Percentiles rank a stretch among this genome's conserved stretches.
Evolutionary conservation across 2,113 vertebrate genomes (phyloP).

Genomic region (Bubo blakistoni): DNA sequence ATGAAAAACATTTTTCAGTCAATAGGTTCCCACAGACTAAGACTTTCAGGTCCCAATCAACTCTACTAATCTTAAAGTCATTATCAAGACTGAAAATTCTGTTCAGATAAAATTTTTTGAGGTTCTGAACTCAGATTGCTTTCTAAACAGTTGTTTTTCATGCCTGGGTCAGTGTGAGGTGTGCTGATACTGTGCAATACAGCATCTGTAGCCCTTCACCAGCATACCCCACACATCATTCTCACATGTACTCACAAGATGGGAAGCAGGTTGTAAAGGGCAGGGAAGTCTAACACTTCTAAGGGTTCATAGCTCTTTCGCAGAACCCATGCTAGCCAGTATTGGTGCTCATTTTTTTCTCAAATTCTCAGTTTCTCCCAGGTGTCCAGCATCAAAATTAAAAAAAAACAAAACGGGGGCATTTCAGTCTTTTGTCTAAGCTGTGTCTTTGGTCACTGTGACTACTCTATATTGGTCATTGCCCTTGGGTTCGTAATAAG

Average conservation of each 20-base stretch:
- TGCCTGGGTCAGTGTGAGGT: background rate
- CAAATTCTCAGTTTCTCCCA: background rate
- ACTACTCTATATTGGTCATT: background rate
- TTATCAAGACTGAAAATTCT: background rate
- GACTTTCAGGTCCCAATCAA: background rate
- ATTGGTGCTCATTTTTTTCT: background rate
- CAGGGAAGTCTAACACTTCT: background rate
- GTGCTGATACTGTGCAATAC: background rate
- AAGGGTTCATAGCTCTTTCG: background rate
- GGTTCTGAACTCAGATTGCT: background rate
- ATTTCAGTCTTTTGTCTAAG: background rate
- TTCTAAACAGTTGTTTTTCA: background rate
- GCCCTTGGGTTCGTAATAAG: background rate
- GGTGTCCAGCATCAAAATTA: background rate
- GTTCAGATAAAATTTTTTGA: background rate
- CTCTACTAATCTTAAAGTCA: background rate
- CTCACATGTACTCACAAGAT: background rate
- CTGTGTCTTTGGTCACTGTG: background rate
- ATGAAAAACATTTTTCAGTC: background rate
- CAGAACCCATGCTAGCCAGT: background rate
- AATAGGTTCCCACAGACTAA: background rate
- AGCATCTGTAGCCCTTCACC: background rate
- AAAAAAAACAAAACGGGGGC: background rate
- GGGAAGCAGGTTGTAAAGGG: background rate
- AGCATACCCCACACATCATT: background rate